A percentile compares a stretch with the other conserved stretches of the same genome.
These are phyloP conservation scores for Epinotia demarniana DNA, from an alignment of 2,888 invertebrate genomes.

Conservation along the genomic window DNA sequence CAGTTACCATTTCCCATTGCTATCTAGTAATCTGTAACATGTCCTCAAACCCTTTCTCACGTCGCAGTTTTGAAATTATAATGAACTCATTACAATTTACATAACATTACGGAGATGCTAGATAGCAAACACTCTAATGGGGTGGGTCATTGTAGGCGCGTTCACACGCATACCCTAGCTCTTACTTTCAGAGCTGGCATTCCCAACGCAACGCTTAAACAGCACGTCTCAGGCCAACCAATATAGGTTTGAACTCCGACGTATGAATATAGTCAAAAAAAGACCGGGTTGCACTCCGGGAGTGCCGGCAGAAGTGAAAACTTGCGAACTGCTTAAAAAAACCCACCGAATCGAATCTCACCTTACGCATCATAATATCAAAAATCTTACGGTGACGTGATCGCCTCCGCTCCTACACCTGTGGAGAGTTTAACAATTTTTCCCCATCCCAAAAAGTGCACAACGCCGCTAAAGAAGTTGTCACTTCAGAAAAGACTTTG, in stretches of 20 bases:
- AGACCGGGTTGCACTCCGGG: too few species aligned
- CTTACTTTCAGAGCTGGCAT: conserved; percentile 39
- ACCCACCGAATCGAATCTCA: too few species aligned
- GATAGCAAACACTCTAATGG: conserved; percentile 36
- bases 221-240: neutral
- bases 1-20: conserved; percentile 3
- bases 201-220: neutral
- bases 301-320: too few species aligned
- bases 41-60: conserved; percentile 32
- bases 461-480: too few species aligned
- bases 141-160: conserved; percentile 32
- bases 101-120: conserved; percentile 34
- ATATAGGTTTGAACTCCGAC: neutral
- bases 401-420: too few species aligned
- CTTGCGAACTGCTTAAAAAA: too few species aligned
- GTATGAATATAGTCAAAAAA: too few species aligned
- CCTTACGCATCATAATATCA: too few species aligned
- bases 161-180: conserved; percentile 41
- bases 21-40: conserved; percentile 29
- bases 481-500: too few species aligned
- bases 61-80: conserved; percentile 29
- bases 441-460: neutral
- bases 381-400: too few species aligned
- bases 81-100: conserved; percentile 41
- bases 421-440: too few species aligned